Evolutionary conservation across 2,888 invertebrate genomes (phyloP), one percentile per base, ranked within the genome.

Genomic region (Trissoscelio sp.): DNA sequence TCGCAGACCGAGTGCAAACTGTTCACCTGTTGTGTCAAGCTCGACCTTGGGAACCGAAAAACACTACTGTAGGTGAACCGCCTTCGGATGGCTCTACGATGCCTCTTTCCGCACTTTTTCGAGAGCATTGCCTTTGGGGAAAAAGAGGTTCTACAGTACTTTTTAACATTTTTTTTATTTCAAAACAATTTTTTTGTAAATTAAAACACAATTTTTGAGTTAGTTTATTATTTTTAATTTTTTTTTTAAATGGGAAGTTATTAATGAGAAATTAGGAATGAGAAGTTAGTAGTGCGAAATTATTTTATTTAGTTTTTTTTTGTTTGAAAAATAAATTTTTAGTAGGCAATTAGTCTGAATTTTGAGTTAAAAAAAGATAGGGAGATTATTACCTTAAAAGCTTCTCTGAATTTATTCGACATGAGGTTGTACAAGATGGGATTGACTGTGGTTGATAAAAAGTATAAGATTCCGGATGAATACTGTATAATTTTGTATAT

Each of bases 401-500:
- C 95, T 84, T 94, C 93, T 51, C 95, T 92, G 89, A 95, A 95
- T 88, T 95, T 95, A 88, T 94, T 93, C 28, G 95, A 95, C 95
- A 95, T 94, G 78, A 95, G 93, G 90, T 94, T 94, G 91, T 95
- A 95, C 5, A 95, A 92, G 66, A 95, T 91, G 0, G 95, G 95
- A 90, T 95, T 95, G 83, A 95, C 93, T 64, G 95, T 94, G 9
- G 95, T 94, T 79, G 94, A 95, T 64, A 95, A 91, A 88, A 94
- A 95, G 89, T 95, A 95, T 48, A 94, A 92, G 9, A 95, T 92
- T 0, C 95, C 95, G 14, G 95, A 95, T 34, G 94, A 92, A 88
- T 95, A 94, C 60, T 93, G 94, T 22, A 95, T 89, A 1, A 90
- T 88, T 42, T 91, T 91, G 86, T 93, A 93, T 2, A 92, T 88